phyloP scores from a whole-genome alignment of 2,797 vertebrate species.

The Scolopax rusticola region DNA sequence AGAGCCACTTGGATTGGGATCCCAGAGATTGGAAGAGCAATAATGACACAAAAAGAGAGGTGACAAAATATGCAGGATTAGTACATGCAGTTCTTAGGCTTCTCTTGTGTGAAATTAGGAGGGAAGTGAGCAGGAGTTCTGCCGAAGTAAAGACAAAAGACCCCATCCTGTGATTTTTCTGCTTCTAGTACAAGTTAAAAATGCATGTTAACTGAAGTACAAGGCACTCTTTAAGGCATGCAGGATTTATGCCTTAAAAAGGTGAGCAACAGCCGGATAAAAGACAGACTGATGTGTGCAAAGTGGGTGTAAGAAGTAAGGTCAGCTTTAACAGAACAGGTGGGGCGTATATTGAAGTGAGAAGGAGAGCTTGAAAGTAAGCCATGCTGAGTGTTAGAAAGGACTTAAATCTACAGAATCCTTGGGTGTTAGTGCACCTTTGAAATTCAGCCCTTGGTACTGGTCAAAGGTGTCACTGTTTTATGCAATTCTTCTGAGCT shows the following conservation, averaged over 20 bases:
- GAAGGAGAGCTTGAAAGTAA: conserved; percentile 15
- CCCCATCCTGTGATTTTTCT: conserved; percentile 49
- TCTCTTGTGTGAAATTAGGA: conserved; percentile 66
- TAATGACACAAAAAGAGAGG: conserved; percentile 50
- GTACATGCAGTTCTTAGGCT: conserved; percentile 67
- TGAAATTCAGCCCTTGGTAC: conserved; percentile 19
- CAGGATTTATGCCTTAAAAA: conserved; percentile 16
- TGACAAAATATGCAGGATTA: conserved; percentile 71
- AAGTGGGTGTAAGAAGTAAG: conserved; percentile 5
- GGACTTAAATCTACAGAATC: not conserved
- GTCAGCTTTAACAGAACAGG: not conserved
- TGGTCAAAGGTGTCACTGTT: conserved; percentile 29
- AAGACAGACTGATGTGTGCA: not conserved
- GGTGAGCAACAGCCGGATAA: conserved; percentile 17
- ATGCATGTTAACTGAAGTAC: not conserved
- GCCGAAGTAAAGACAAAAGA: conserved; percentile 35
- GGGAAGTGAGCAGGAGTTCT: conserved; percentile 55
- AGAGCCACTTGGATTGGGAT: conserved; percentile 58
- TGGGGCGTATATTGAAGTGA: not conserved
- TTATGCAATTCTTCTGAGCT: not conserved
- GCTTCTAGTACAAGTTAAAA: conserved; percentile 37
- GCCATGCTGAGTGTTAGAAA: not conserved
- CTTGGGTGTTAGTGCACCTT: not conserved
- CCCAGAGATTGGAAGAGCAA: conserved; percentile 59
- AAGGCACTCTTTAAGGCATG: not conserved